Conservation (phyloP, 2,888 invertebrate species). For the Callosobruchus maculatus region DNA sequence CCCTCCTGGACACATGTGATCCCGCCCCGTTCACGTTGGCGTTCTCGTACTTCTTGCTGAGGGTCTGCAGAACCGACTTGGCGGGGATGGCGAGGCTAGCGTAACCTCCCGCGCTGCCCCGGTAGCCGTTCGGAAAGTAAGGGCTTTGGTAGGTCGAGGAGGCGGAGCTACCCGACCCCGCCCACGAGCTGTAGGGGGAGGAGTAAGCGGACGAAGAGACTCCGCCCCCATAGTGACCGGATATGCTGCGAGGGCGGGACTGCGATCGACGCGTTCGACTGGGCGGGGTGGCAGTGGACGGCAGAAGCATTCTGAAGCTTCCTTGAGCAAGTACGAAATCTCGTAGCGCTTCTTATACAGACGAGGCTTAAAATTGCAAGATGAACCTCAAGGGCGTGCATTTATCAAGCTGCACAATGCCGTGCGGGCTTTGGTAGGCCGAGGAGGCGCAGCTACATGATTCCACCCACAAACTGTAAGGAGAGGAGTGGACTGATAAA, state of each 20-base stretch:
- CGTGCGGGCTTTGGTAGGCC: too few species aligned
- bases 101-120: conserved; percentile 60
- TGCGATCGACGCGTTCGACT: conserved; percentile 11
- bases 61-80: conserved; percentile 54
- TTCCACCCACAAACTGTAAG: too few species aligned
- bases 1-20: conserved; percentile 46
- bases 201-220: conserved; percentile 18
- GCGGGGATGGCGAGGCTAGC: conserved; percentile 65
- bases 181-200: conserved; percentile 40
- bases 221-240: conserved; percentile 35
- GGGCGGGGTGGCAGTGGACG: conserved; percentile 15
- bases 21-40: conserved; percentile 40
- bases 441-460: too few species aligned
- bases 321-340: too few species aligned
- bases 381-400: too few species aligned
- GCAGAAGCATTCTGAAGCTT: neutral
- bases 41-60: conserved; percentile 43
- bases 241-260: conserved; percentile 33
- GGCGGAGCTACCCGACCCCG: conserved; percentile 17
- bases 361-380: too few species aligned
- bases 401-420: too few species aligned
- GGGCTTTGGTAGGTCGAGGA: conserved; percentile 45
- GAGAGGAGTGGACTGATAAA: too few species aligned
- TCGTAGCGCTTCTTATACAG: too few species aligned
- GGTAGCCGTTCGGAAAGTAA: conserved; percentile 50